Evolutionary conservation across 2,113 vertebrate genomes (phyloP).

Genomic region (Podarcis muralis): DNA sequence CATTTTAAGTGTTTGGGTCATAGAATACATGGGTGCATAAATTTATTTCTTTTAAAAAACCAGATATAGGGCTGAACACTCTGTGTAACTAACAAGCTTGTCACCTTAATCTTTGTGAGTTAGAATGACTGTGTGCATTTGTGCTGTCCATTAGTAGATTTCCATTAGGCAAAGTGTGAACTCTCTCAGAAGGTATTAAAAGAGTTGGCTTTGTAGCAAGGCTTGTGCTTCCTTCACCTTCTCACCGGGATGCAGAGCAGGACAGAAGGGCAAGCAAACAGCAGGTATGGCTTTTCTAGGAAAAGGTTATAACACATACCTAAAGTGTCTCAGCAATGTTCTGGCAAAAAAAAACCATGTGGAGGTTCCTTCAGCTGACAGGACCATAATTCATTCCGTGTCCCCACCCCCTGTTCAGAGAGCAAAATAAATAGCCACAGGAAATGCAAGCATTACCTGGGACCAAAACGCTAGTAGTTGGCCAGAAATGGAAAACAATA

Average conservation of each 20-base stretch:
- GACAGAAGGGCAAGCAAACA: slow-evolving; percentile 22
- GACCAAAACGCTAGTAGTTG: slow-evolving; percentile 60
- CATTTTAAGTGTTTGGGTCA: background rate
- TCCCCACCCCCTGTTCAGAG: slow-evolving; percentile 58
- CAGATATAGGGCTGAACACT: background rate
- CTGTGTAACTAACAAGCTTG: background rate
- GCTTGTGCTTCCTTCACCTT: slow-evolving; percentile 43
- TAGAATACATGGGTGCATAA: background rate
- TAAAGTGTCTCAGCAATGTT: slow-evolving; percentile 57
- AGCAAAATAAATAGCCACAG: slow-evolving; percentile 60
- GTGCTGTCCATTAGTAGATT: slow-evolving; percentile 26
- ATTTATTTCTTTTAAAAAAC: slow-evolving; percentile 5
- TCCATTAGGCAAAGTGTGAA: slow-evolving; percentile 44
- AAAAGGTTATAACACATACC: slow-evolving; percentile 32
- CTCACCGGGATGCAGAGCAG: slow-evolving; percentile 31
- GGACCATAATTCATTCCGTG: slow-evolving; percentile 63
- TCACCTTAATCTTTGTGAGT: slow-evolving; percentile 1
- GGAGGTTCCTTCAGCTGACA: slow-evolving; percentile 61
- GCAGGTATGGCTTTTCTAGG: slow-evolving; percentile 28
- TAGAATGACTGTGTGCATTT: slow-evolving; percentile 12
- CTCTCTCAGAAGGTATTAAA: slow-evolving; percentile 53
- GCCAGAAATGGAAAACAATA: slow-evolving; percentile 63
- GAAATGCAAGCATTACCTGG: slow-evolving; percentile 64
- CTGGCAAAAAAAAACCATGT: slow-evolving; percentile 63
- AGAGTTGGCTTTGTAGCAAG: slow-evolving; percentile 51